Base-by-base conservation (phyloP, 2,888 invertebrate genomes). In the Meiosimyza decipiens region DNA sequence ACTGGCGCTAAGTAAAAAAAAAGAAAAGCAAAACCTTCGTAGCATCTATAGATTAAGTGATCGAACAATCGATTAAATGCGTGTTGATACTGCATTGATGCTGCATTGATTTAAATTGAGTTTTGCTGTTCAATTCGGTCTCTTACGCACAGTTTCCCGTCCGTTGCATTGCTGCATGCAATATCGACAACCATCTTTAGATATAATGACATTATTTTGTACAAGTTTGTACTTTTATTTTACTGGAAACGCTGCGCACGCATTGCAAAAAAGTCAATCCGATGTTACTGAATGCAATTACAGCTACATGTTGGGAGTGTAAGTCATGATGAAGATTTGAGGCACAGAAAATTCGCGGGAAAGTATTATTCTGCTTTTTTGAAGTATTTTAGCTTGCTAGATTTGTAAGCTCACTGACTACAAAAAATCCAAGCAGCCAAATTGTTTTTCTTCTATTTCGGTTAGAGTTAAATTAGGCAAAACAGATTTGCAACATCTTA, bases 1-100 rank as follows among this genome's bases (percentile, higher is more conserved):
- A 40, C 40, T 40, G 54, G 66, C 66, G 66, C 66, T 66, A 40
- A 40, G 47, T 40, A 7, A 40, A 47, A 52, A 54, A 66, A 40
- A 54, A 7, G 11, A 33, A 33, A 28, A 9, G 12, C 15, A 11
- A 33, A 22, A 28, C 60, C 1, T 4, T 22, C 60, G 40, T 40
- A 16, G 9, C 54, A 16, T 50, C 22, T 9, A n/a, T 18, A 28
- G 64, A 64, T 64, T 64, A 64, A 64, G 64, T 51, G 50, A 51
- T 64, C 64, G 51, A 51, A 11, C 22, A 51, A 50, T 12, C 64
- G 64, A 64, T 64, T 64, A 64, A 64, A 51, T 64, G 51, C 64
- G 64, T 64, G 50, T 64, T 64, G 63, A 18, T 4, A 4, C 3
- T 40, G 40, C 59, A 28, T 33, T n/a, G 63, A 18, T 4, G 28